Percentiles rank a stretch among this genome's conserved stretches.
Evolutionary conservation across 2,888 invertebrate species (phyloP).

Genomic region (Silvanus unidentatus): DNA sequence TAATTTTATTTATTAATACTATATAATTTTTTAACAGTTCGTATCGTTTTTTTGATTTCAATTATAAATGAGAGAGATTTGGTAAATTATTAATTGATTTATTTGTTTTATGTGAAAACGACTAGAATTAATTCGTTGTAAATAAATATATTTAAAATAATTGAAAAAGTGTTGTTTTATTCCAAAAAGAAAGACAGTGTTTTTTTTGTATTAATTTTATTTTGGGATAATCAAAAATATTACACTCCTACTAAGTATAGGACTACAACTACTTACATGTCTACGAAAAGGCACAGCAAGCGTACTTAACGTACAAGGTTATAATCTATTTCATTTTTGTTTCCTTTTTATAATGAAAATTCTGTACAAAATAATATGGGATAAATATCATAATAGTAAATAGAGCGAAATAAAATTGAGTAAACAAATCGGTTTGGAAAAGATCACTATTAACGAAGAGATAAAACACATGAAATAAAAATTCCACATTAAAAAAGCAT

Average conservation of each 20-base stretch:
- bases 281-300: conserved; percentile 47
- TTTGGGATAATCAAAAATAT: conserved; percentile 42
- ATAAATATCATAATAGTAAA: conserved; percentile 10
- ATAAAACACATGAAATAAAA: too few relatives aligned
- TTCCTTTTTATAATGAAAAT: conserved; percentile 21
- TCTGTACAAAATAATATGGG: conserved; percentile 29
- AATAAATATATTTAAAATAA: too few relatives aligned
- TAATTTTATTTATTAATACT: too few relatives aligned
- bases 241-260: conserved; percentile 39
- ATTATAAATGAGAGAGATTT: background rate
- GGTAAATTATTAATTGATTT: conserved; percentile 5
- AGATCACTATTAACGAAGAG: too few relatives aligned
- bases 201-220: conserved; percentile 26
- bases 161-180: too few relatives aligned
- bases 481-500: background rate
- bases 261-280: conserved; percentile 33
- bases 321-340: conserved; percentile 31
- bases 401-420: conserved; percentile 12
- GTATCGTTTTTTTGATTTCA: too few relatives aligned
- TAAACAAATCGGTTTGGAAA: too few relatives aligned
- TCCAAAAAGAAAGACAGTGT: background rate
- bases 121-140: too few relatives aligned
- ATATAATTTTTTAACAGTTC: too few relatives aligned
- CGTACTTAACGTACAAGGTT: conserved; percentile 45
- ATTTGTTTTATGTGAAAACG: background rate